phyloP scores from a whole-genome alignment of 1,140 invertebrate species.

The Drosophila pandora region DNA sequence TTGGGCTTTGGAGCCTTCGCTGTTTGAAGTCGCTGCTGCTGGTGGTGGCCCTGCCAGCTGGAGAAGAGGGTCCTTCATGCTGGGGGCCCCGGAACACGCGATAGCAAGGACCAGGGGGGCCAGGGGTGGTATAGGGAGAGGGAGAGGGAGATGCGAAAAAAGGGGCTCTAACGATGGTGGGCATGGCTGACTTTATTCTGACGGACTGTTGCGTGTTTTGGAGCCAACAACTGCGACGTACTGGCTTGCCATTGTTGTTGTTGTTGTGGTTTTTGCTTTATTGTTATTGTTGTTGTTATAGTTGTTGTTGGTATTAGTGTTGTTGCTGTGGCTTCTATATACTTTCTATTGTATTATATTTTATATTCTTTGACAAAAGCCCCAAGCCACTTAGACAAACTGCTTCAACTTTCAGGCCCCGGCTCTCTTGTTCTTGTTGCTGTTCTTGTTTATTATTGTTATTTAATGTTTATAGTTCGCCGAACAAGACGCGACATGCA shows the following conservation, averaged over 20 bases:
- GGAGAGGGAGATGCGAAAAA: background rate
- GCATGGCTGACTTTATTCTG: constrained; percentile 53
- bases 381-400: constrained; percentile 70
- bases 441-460: constrained; percentile 64
- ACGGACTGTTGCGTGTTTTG: constrained; percentile 78
- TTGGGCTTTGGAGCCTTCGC: constrained; percentile 36
- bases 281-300: constrained; percentile 33
- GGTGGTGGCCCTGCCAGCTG: background rate
- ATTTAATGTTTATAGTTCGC: constrained; percentile 74
- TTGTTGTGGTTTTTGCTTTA: constrained; percentile 16
- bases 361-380: constrained; percentile 68
- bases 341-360: constrained; percentile 73
- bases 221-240: constrained; percentile 69
- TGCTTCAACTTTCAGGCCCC: constrained; percentile 66
- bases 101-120: constrained; percentile 19
- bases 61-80: constrained; percentile 34
- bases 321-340: constrained; percentile 40
- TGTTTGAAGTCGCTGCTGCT: constrained; percentile 41
- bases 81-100: constrained; percentile 46
- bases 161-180: constrained; percentile 49
- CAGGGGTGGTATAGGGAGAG: background rate
- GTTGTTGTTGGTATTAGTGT: constrained; percentile 22
- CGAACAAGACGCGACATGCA: constrained; percentile 49
- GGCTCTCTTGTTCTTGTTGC: constrained; percentile 18
- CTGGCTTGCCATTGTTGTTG: constrained; percentile 38